Conservation (phyloP, 2,888 invertebrate genomes). For the Catotricha subobsoleta region DNA sequence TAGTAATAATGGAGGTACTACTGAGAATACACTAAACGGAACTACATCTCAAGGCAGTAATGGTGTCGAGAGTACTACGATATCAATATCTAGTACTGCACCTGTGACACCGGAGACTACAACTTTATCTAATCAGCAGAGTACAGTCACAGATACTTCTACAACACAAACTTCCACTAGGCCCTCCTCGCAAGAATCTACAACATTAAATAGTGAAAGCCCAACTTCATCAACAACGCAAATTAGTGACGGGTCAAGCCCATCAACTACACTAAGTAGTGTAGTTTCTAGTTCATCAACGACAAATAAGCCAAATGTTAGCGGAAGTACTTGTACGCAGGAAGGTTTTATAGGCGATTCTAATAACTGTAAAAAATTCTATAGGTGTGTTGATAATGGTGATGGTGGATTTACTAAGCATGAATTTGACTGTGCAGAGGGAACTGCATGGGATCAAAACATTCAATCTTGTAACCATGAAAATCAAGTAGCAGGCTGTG, state of each 20-base stretch:
- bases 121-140: conserved; percentile 7
- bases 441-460: conserved; percentile 41
- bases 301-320: conserved; percentile 7
- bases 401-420: conserved; percentile 38
- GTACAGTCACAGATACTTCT: conserved; percentile 15
- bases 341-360: conserved; percentile 31
- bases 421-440: conserved; percentile 45
- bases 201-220: conserved; percentile 11
- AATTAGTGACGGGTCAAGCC: no score
- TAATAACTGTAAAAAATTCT: conserved; percentile 42
- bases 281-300: no score
- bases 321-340: conserved; percentile 17
- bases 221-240: no score
- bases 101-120: conserved; percentile 8
- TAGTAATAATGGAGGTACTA: no score
- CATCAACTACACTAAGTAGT: no score
- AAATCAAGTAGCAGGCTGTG: conserved; percentile 9
- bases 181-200: no score
- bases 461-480: conserved; percentile 24
- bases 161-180: conserved; percentile 16
- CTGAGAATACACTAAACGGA: neutral
- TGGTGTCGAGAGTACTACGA: neutral
- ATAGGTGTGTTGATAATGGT: conserved; percentile 45
- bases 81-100: neutral
- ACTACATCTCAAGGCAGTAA: neutral